Evolutionary conservation across 2,113 vertebrate species (phyloP).

Genomic region (Eolophus roseicapilla): DNA sequence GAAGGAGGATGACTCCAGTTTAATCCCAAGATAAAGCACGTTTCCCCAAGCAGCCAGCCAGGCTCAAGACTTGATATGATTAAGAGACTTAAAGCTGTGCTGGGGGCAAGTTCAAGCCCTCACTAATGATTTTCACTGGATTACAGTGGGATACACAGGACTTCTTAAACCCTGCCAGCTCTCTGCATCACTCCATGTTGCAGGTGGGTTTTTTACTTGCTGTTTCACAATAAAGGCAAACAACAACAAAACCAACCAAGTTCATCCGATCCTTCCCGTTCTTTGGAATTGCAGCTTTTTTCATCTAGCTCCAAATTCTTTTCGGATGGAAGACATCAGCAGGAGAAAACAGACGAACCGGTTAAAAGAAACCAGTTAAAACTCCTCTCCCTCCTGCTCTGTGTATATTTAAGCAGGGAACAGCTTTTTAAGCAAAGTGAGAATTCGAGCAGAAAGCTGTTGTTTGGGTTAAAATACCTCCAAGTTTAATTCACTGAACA

Average conservation of each 20-base stretch:
- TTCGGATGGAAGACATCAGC: not conserved
- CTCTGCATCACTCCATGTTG: not conserved
- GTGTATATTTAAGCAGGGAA: not conserved
- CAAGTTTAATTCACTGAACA: slow-evolving; percentile 26
- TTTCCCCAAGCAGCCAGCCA: not conserved
- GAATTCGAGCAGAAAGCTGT: slow-evolving; percentile 52
- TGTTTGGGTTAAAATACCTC: slow-evolving; percentile 63
- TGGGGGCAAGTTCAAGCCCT: not conserved
- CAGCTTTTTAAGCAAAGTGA: slow-evolving; percentile 39
- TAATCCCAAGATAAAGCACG: slow-evolving; percentile 41
- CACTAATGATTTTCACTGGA: not conserved
- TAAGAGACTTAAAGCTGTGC: not conserved
- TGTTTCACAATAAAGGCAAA: not conserved
- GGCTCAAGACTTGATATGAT: not conserved
- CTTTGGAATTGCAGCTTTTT: not conserved
- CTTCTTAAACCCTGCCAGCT: not conserved
- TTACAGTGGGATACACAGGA: not conserved
- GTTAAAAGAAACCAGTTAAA: not conserved
- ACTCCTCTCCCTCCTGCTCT: not conserved
- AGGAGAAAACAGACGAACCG: not conserved
- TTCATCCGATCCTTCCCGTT: not conserved
- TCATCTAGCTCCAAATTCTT: not conserved
- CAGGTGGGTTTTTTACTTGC: not conserved
- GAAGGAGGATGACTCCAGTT: not conserved
- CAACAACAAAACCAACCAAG: not conserved